Evolutionary conservation across 1,140 invertebrate genomes (phyloP), one percentile per base, ranked within the genome.

Genomic region (Dendroctonus valens): DNA sequence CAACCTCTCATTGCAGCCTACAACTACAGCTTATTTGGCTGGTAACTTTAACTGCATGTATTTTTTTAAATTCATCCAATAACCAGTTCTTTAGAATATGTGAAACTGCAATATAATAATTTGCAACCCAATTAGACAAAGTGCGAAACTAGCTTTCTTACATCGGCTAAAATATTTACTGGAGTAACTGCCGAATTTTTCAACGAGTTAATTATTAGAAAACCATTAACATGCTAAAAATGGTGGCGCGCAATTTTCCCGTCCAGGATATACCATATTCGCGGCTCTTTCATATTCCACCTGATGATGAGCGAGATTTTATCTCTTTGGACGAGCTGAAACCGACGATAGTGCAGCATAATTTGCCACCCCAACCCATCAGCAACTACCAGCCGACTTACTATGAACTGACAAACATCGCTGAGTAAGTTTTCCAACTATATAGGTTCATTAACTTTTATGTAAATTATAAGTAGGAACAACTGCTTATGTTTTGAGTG

Each of bases 321-420:
- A 72, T 77, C 52, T 75, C 75, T 7, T 65, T 78, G 50, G 74
- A 78, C 48, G 75, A 77, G 48, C 59, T 76, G 9, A 76, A 77
- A 59, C 72, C 75, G 7, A 65, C 67, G 6, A 70, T 68, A 12
- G 65, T 72, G 41, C 75, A 76, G 59, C 60, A 70, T 41, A 70
- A 73, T 37, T 68, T 68, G 26, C 68, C 69, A 8, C 71, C 71
- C 7, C 73, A 72, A 11, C 70, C 15, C 8, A 14, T 49, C 6
- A 5, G 12, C 41, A 51, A 71, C 39, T 76, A 76, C 60, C 69
- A 75, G 49, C 67, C 72, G 5, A 74, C 66, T 57, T 78, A 76
- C 53, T 78, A 75, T 62, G 74, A 76, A 59, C 55, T 76, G 42
- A 69, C 72, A 26, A 75, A 68, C 60, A 72, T 76, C 52, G 59